Base-by-base conservation (phyloP, 2,113 vertebrate genomes). In the Boleophthalmus pectinirostris region DNA sequence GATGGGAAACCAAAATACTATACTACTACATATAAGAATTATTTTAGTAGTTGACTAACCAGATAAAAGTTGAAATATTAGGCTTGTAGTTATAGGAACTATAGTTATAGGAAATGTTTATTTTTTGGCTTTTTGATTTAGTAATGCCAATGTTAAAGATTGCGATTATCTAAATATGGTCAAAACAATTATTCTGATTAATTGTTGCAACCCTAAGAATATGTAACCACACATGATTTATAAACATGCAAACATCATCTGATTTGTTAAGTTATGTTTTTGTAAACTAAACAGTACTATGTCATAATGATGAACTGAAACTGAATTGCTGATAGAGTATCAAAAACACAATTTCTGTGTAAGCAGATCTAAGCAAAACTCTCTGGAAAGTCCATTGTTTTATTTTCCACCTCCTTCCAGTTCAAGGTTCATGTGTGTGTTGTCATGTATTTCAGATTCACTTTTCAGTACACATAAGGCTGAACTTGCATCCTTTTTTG, bases 241-340 rank as follows among this genome's bases (percentile, higher is more conserved):
- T 47, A 47, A 47, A 12, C 15, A 47, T 14, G 16, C 14, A 47
- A 14, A 3, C 12, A 13, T 16, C 15, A 15, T 16, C 46, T 20
- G 47, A 51, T 20, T 51, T 5, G 7, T 51, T 8, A 20, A 5
- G 25, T 61, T 33, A 61, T 61, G 14, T 33, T 61, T 33, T 61
- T 29, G 20, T 11, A 64, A 43, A 64, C 33, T 43, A 5, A 43
- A 20, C 35, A 63, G 25, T 64, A 33, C 20, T 38, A 43, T 21
- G 61, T 64, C 18, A n/a, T 64, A 64, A 64, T n/a, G 61, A 64
- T 64, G 61, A 64, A 64, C 8, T 64, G 61, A 64, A 64, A 64
- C 61, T 43, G 35, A 10, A 20, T 64, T 43, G 18, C 58, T 61
- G 25, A 33, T 61, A 29, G 14, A 33, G 6, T 3, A 64, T 5